Evolutionary conservation across 2,888 invertebrate species (phyloP), one percentile per base, ranked within the genome.

Genomic region (Drosophila vallismaia): DNA sequence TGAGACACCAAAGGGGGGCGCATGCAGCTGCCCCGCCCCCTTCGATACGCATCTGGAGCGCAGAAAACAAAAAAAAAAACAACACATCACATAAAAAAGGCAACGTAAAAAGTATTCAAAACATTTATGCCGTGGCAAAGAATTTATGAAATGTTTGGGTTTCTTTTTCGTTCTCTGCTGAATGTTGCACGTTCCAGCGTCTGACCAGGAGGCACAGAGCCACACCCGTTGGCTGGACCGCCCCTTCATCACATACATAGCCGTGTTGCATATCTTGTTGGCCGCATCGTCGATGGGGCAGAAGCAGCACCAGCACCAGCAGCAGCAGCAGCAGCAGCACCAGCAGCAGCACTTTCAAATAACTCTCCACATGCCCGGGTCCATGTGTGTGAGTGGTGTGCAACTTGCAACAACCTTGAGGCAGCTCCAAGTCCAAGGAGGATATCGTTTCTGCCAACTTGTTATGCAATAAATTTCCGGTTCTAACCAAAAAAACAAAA

Each of bases 391-490:
- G 14, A 10, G 8, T 26, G 26, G 29, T 33, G 44, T 44, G 54
- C 33, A 48, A 48, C 19, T 31, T 38, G 49, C 38, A 64, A 63
- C 66, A 70, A 70, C 70, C 70, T 70, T 70, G 70, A 72, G 73
- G 70, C 73, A 54, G 73, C 49, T 49, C 31, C 40, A 48, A 46
- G 48, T 49, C 31, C 40, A 48, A 46, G 48, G 66, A 50, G 46
- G 59, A 77, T 76, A 69, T 75, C 79, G 79, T 78, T 66, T 77
- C 72, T 75, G 80, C 63, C 58, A 79, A 72, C 88, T 82, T 88
- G 88, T 86, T 88, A 86, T 86, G 88, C 86, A 86, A 87, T 88
- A 88, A 87, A 85, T 86, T 77, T 88, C 85, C 85, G 88, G 88
- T 85, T 87, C 79, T 82, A 79, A 71, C 62, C 60, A 12, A 54